These are phyloP conservation scores for Macaca mulatta DNA, from an alignment of 2,113 vertebrate species.

Conservation along the genomic window DNA sequence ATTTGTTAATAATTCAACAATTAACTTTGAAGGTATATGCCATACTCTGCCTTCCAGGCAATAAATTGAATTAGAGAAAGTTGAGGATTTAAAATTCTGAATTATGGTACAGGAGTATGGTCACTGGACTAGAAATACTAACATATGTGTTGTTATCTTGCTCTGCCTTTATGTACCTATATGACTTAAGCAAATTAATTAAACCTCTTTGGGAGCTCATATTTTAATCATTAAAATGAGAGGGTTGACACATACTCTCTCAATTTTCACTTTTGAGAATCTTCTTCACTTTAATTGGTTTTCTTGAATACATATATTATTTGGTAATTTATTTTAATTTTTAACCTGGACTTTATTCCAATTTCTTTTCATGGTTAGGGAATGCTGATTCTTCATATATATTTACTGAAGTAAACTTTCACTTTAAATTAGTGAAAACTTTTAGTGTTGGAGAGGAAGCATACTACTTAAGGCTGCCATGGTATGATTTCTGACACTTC, in stretches of 20 bases:
- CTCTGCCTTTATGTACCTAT: neutral
- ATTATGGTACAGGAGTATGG: neutral
- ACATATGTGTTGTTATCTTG: neutral
- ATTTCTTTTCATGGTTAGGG: neutral
- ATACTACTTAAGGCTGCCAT: neutral
- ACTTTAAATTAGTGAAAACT: neutral
- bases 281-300: neutral
- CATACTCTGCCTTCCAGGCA: neutral
- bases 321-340: neutral
- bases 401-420: neutral
- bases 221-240: neutral
- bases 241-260: neutral
- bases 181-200: neutral
- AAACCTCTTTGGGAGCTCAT: neutral
- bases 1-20: slow-evolving; percentile 42
- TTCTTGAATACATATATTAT: neutral
- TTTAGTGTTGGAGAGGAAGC: neutral
- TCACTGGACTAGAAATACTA: neutral
- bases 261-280: neutral
- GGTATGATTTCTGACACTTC: neutral
- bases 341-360: neutral
- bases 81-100: neutral
- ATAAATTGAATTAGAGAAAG: neutral
- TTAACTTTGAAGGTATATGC: neutral
- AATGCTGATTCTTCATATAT: neutral